These are phyloP conservation scores for Acrobasis consociella DNA, from an alignment of 2,888 invertebrate species.

Conservation along the genomic window DNA sequence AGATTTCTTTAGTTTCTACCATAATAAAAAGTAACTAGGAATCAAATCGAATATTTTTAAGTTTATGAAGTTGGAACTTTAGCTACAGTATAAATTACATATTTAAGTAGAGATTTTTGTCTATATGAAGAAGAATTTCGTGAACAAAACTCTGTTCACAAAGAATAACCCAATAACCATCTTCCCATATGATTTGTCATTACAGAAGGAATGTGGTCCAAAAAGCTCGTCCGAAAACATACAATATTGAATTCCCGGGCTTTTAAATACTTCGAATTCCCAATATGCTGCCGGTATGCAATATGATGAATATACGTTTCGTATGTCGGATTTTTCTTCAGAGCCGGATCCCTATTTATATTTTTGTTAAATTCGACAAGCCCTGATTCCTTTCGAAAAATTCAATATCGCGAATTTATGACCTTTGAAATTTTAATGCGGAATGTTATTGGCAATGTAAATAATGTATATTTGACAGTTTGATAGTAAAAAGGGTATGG, in stretches of 20 bases:
- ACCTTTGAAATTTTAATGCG: conserved; percentile 24
- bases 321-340: conserved; percentile 56
- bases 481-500: not conserved
- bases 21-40: too few species aligned
- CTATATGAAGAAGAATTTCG: too few species aligned
- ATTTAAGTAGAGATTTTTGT: too few species aligned
- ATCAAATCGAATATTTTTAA: too few species aligned
- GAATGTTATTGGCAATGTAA: conserved; percentile 14
- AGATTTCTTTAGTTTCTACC: too few species aligned
- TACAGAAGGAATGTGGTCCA: conserved; percentile 31
- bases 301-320: conserved; percentile 72
- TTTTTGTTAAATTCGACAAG: conserved; percentile 38
- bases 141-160: too few species aligned
- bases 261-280: conserved; percentile 71
- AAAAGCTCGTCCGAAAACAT: conserved; percentile 43
- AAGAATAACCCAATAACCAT: too few species aligned
- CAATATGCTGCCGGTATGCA: conserved; percentile 61
- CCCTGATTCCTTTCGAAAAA: conserved; percentile 39
- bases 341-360: conserved; percentile 54
- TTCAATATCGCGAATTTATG: conserved; percentile 52
- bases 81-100: too few species aligned
- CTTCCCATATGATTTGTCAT: conserved; percentile 15
- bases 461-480: not conserved
- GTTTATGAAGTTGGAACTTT: too few species aligned
- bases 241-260: conserved; percentile 53